A percentile compares a stretch with the other conserved stretches of the same genome.
phyloP scores from a whole-genome alignment of 2,888 invertebrate genomes.

The Harpagoxenus sublaevis region DNA sequence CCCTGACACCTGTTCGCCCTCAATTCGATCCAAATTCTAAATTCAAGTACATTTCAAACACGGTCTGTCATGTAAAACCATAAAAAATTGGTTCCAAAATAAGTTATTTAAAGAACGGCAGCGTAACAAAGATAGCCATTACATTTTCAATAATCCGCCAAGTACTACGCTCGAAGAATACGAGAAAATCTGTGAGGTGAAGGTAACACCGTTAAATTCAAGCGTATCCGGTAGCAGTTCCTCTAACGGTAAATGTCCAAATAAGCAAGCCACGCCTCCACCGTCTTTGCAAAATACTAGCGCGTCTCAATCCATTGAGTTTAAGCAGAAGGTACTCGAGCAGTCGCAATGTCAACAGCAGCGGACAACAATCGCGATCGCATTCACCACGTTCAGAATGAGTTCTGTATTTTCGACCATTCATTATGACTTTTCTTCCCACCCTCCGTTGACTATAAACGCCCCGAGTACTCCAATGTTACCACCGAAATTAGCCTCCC shows the following conservation, averaged over 20 bases:
- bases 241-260: constrained; percentile 83
- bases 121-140: constrained; percentile 99
- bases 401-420: constrained; percentile 83
- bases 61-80: no score
- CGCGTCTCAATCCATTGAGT: constrained; percentile 75
- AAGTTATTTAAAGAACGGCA: constrained; percentile 99
- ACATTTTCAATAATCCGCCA: constrained; percentile 99
- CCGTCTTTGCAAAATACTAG: constrained; percentile 72
- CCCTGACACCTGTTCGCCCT: no score
- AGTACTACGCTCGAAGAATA: constrained; percentile 99
- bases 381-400: constrained; percentile 89
- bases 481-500: constrained; percentile 91
- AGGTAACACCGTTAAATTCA: constrained; percentile 85
- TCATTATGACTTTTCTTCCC: constrained; percentile 87
- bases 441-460: constrained; percentile 87
- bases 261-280: constrained; percentile 83
- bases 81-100: constrained; percentile 99
- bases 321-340: constrained; percentile 84
- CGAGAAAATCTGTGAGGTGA: constrained; percentile 99
- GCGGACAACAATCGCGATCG: constrained; percentile 82
- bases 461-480: constrained; percentile 90
- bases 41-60: no score
- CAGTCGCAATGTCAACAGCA: constrained; percentile 81
- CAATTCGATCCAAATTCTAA: no score
- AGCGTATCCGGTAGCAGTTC: constrained; percentile 87